phyloP scores from a whole-genome alignment of 2,113 vertebrate species.

The Cephalopterus ornatus region DNA sequence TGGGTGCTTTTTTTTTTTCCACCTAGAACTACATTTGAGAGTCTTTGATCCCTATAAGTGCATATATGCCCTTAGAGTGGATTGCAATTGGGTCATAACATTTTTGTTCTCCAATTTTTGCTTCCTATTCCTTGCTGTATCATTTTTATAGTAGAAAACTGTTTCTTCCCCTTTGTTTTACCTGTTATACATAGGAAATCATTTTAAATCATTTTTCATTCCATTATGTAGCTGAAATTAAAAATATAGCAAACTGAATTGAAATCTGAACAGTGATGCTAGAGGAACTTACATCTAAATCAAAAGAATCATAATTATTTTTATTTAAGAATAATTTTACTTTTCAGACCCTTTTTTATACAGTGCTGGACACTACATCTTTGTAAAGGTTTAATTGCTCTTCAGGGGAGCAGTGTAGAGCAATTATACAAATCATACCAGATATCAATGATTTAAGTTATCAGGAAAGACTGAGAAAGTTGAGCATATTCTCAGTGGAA shows the following conservation, averaged over 20 bases:
- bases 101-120: not conserved
- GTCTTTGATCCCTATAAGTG: not conserved
- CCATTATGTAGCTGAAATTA: not conserved
- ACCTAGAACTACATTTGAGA: not conserved
- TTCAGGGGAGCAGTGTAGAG: constrained; percentile 59
- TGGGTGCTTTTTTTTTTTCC: accelerated
- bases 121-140: not conserved
- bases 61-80: not conserved
- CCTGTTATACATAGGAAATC: not conserved
- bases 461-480: constrained; percentile 55
- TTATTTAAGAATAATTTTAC: constrained; percentile 43
- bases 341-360: constrained; percentile 54
- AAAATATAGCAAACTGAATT: constrained; percentile 5
- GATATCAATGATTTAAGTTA: constrained; percentile 57
- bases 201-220: not conserved
- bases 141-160: not conserved
- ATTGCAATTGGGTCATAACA: not conserved
- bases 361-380: constrained; percentile 41
- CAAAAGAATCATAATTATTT: constrained; percentile 22
- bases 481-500: constrained; percentile 69
- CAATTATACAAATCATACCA: constrained; percentile 68
- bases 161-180: not conserved
- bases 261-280: not conserved
- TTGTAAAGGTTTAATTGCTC: constrained; percentile 69
- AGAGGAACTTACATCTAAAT: constrained; percentile 16